Evolutionary conservation across 2,797 vertebrate species (phyloP).

Genomic region (Psittacula derbiana): DNA sequence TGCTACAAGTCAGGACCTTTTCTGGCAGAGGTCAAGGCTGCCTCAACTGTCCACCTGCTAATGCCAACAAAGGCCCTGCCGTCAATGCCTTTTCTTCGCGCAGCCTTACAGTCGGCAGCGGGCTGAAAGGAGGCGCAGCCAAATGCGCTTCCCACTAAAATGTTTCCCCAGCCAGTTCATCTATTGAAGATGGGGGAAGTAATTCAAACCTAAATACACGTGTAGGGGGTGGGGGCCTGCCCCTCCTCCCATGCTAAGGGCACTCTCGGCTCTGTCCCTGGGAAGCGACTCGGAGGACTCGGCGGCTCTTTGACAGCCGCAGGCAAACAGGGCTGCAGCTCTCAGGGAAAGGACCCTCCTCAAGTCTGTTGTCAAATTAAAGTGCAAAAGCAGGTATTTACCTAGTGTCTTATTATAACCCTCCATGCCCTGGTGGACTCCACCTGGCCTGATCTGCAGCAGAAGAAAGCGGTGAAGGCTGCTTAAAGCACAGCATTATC

Average conservation of each 20-base stretch:
- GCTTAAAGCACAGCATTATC: not conserved
- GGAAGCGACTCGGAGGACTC: not conserved
- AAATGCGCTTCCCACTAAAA: conserved; percentile 38
- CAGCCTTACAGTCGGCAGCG: conserved; percentile 36
- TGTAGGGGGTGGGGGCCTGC: conserved; percentile 44
- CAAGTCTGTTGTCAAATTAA: not conserved
- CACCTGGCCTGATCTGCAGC: conserved; percentile 77
- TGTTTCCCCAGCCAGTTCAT: conserved; percentile 47
- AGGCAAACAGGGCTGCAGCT: not conserved
- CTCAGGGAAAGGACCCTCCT: not conserved
- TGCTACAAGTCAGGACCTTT: conserved; percentile 49
- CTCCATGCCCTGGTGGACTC: conserved; percentile 74
- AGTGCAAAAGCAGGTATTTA: conserved; percentile 18
- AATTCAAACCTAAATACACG: conserved; percentile 64
- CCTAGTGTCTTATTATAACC: conserved; percentile 78
- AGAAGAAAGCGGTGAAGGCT: not conserved
- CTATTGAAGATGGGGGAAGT: conserved; percentile 46
- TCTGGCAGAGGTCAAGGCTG: conserved; percentile 62
- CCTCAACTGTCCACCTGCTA: conserved; percentile 61
- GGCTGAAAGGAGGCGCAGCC: conserved; percentile 38
- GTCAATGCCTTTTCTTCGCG: conserved; percentile 50
- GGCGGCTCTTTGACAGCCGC: not conserved
- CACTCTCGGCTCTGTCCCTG: not conserved
- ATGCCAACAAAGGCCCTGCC: conserved; percentile 66
- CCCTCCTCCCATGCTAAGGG: not conserved